Base-by-base conservation (phyloP, 2,797 vertebrate genomes). In the Catostomus latipinnis region DNA sequence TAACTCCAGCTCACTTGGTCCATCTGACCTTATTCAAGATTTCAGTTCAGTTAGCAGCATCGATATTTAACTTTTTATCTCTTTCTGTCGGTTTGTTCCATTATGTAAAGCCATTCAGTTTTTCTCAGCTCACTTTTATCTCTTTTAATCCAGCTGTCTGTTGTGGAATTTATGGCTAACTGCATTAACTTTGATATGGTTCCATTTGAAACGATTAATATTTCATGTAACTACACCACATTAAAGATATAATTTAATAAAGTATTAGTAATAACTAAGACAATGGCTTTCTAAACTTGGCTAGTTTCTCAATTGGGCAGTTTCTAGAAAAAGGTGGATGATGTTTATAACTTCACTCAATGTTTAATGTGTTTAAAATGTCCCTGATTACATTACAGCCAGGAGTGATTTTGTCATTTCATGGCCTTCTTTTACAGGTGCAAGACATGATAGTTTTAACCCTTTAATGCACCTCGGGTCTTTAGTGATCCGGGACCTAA, bases 191-290 rank as follows among this genome's bases (percentile, higher is more conserved):
- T 78, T 45, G 16, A 63, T 71, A 71, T 1, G 14, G 14, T 62
- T 71, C 58, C 58, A 65, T 78, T 78, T 63, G 8, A 71, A 56
- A 71, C 34, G 0, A 78, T 78, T 56, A 56, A 71, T 78, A 78
- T 78, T 71, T 71, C 45, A 78, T 78, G 34, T 49, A 56, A 78
- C 60, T 65, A 14, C 56, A 63, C 60, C 68, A 63, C 14, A 71
- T 63, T 48, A 78, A 52, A 78, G 49, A 65, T 5, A 71, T n/a
- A 22, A 46, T 78, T 78, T 7, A 10, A 34, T 14, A 14, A 71
- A 63, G 63, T 78, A 65, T 63, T 57, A 7, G 14, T 78, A 71
- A 71, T 78, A 62, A 66, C 16, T 54, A 8, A 78, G 34, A 71
- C 60, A 65, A 78, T 65, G 68, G 60, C 68, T 71, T 78, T 63